Evolutionary conservation across 2,888 invertebrate genomes (phyloP), one percentile per base, ranked within the genome.

Genomic region (Brachycybe producta): DNA sequence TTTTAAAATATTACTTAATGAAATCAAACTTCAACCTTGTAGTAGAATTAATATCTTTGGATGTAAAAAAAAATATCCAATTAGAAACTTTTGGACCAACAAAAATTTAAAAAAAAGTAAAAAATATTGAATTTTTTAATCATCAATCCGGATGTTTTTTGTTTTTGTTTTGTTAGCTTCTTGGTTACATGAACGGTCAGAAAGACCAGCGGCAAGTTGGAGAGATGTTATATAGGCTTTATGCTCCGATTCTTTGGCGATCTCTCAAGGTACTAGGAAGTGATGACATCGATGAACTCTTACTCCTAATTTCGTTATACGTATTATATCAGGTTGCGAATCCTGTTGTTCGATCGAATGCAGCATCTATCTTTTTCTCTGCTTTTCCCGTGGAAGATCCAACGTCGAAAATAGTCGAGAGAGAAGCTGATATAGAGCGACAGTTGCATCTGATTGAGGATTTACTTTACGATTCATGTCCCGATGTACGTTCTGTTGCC

Each of bases 191-290:
- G 11, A 27, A 43, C 30, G 13, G 28, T n/a, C 43, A 24, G 13
- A 43, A 43, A 28, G 28, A 21, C 17, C 43, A 28, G 17, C 30
- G 17, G 23, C 34, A 45, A 23, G 30, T 45, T 34, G 23, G 17
- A 23, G 21, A 45, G 45, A 45, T 45, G 45, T 21, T 45, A 5
- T n/a, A 19, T n/a, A 21, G 34, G n/a, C 35, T 45, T 13, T 45
- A 45, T 34, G 2, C 21, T 23, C 45, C 45, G 21, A 45, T 45
- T n/a, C 45, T 45, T 2, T 45, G 45, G 45, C 45, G 45, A 13
- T 30, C 45, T 35, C 17, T 45, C 11, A 45, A 45, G 23, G 45
- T 45, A 35, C 32, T 19, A 13, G n/a, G 2, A 5, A 13, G 11
- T 11, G 2, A 15, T 45, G 23, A 21, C n/a, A n/a, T n/a, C n/a